Percentiles rank a stretch among this genome's conserved stretches.
Conservation (phyloP, 2,113 vertebrate genomes). For the Otis tarda region DNA sequence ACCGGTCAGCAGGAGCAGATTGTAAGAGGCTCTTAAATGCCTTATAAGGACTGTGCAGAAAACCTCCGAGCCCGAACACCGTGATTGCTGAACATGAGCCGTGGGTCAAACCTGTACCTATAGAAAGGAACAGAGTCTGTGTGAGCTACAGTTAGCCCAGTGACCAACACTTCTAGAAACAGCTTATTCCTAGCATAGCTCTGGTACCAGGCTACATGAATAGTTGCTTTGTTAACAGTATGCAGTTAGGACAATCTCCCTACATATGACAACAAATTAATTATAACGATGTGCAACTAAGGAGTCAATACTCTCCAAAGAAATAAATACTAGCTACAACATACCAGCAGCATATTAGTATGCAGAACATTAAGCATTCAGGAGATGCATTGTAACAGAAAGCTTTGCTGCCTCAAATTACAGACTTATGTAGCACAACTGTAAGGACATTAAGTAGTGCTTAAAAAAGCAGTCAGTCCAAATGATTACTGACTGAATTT, state of each 20-base stretch:
- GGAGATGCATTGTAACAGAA: background rate
- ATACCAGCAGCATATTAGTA: background rate
- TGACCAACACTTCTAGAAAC: background rate
- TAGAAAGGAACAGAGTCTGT: background rate
- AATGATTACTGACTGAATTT: background rate
- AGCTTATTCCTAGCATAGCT: background rate
- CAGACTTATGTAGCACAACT: rapidly evolving
- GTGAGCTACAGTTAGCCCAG: background rate
- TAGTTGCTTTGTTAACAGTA: background rate
- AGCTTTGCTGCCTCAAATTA: background rate
- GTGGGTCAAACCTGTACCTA: conserved; percentile 80
- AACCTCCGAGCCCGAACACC: conserved; percentile 68
- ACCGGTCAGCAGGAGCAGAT: conserved; percentile 9
- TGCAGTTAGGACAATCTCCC: background rate
- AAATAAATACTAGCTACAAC: background rate
- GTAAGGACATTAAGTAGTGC: background rate
- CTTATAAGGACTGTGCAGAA: conserved; percentile 64
- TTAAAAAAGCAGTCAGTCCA: background rate
- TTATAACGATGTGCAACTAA: rapidly evolving
- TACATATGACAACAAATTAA: background rate
- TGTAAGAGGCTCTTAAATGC: background rate
- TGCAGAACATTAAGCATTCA: background rate
- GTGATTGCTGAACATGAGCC: conserved; percentile 78
- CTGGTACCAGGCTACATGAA: background rate
- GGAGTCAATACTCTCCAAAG: background rate